Evolutionary conservation across 2,888 invertebrate species (phyloP).

Genomic region (Leptinotarsa tumamoca): DNA sequence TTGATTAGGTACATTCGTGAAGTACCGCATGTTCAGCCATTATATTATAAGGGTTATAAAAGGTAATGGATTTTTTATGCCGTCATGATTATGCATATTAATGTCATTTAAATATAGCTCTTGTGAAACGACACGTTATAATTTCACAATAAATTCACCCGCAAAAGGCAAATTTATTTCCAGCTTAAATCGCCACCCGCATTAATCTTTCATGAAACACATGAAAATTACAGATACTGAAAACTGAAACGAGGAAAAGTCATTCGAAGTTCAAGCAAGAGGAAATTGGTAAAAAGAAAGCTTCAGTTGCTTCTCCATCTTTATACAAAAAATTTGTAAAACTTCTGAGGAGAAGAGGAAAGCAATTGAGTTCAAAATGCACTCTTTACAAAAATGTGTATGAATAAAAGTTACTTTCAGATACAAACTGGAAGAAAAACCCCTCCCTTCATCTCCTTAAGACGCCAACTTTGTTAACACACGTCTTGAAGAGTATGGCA

Average conservation of each 20-base stretch:
- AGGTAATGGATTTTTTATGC: slow-evolving; percentile 61
- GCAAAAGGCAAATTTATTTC: slow-evolving; percentile 34
- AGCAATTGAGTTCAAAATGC: no score
- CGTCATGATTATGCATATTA: slow-evolving; percentile 58
- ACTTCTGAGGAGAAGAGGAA: no score
- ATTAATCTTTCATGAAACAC: slow-evolving; percentile 20
- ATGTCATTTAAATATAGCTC: slow-evolving; percentile 55
- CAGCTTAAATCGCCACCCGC: slow-evolving; percentile 20
- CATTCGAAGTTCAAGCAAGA: not conserved
- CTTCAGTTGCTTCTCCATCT: not conserved
- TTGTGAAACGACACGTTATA: slow-evolving; percentile 47
- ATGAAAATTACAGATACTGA: slow-evolving; percentile 3
- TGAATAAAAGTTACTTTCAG: no score
- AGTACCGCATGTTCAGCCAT: slow-evolving; percentile 53
- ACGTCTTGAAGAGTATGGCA: no score
- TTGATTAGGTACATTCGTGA: slow-evolving; percentile 49
- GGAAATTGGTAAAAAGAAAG: not conserved
- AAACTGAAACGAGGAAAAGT: not conserved
- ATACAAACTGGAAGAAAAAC: no score
- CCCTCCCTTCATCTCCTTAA: no score
- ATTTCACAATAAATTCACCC: slow-evolving; percentile 41
- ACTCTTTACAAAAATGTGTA: no score
- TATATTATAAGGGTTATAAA: slow-evolving; percentile 57
- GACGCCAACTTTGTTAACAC: no score
- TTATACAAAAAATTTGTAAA: no score